Evolutionary conservation across 1,140 invertebrate species (phyloP).

Genomic region (Oryzaephilus surinamensis): DNA sequence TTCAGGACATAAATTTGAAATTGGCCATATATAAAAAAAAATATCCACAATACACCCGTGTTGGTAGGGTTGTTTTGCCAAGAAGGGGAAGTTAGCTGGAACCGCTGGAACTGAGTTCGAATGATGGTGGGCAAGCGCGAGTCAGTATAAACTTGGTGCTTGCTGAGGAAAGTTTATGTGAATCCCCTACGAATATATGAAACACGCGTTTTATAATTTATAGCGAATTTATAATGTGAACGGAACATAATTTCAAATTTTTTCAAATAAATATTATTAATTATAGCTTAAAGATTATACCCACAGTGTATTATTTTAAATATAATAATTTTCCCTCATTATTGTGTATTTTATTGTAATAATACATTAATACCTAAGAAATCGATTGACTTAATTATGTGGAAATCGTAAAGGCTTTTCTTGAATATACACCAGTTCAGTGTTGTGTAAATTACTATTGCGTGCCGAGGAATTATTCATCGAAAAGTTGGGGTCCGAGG

Average conservation of each 20-base stretch:
- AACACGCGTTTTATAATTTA: conserved; percentile 9
- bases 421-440: conserved; percentile 14
- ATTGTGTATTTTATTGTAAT: too few species aligned
- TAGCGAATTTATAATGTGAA: too few species aligned
- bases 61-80: conserved; percentile 14
- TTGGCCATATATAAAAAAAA: conserved; percentile 22
- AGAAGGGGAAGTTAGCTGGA: conserved; percentile 10
- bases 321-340: too few species aligned
- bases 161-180: conserved; percentile 7
- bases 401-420: conserved; percentile 13
- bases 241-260: too few species aligned
- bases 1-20: conserved; percentile 18
- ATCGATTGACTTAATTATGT: too few species aligned
- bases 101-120: conserved; percentile 7
- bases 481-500: too few species aligned
- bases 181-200: conserved; percentile 3
- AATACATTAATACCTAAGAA: too few species aligned
- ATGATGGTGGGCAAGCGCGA: conserved; percentile 17
- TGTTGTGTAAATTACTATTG: conserved; percentile 16
- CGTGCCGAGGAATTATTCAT: too few species aligned
- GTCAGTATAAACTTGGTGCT: conserved; percentile 14
- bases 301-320: too few species aligned
- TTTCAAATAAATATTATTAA: too few species aligned
- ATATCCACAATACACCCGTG: conserved; percentile 18
- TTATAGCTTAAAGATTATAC: too few species aligned